phyloP scores from a whole-genome alignment of 2,113 vertebrate species.

The Leucosticte australis region DNA sequence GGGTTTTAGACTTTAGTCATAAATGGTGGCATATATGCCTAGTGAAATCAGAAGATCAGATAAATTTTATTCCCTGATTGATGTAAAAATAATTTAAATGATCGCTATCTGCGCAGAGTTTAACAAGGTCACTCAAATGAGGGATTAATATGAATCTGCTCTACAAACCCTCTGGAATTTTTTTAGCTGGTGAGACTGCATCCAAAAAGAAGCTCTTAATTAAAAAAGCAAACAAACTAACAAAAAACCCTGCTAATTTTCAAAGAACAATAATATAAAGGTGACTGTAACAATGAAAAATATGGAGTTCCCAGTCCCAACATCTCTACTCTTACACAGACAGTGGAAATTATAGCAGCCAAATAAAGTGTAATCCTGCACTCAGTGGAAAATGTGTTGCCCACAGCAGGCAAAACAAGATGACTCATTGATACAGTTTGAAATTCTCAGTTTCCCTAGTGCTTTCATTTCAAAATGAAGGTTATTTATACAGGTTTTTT shows the following conservation, averaged over 20 bases:
- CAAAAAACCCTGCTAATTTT: not conserved
- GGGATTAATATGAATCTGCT: not conserved
- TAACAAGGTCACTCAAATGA: not conserved
- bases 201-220: not conserved
- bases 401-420: constrained; percentile 44
- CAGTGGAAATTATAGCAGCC: not conserved
- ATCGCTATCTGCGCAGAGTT: not conserved
- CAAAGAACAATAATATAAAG: not conserved
- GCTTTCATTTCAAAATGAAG: constrained; percentile 24
- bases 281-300: not conserved
- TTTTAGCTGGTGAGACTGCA: fast-evolving
- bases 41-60: not conserved
- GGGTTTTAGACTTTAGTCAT: not conserved
- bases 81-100: not conserved
- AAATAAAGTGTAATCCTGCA: not conserved
- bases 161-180: not conserved
- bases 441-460: constrained; percentile 16
- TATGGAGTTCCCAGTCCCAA: not conserved
- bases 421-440: constrained; percentile 36
- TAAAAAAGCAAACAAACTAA: not conserved
- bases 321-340: not conserved
- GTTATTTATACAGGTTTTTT: constrained; percentile 40
- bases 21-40: not conserved
- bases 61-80: not conserved
- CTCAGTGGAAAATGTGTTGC: not conserved